phyloP scores from a whole-genome alignment of 2,888 invertebrate species.

The Drosophila borealis region DNA sequence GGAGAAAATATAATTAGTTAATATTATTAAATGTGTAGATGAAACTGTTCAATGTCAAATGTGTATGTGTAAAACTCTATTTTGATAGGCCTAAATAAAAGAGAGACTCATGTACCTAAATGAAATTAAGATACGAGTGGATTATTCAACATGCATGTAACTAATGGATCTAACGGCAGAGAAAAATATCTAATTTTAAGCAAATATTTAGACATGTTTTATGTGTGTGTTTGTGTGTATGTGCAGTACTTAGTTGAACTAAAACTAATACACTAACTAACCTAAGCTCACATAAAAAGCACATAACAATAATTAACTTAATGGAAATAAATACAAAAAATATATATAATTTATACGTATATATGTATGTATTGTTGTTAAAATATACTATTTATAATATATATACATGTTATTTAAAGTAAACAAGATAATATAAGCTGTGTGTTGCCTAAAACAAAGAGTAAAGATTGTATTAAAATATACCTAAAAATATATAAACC shows the following conservation, averaged over 20 bases:
- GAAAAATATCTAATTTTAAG: slow-evolving; percentile 26
- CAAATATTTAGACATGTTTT: slow-evolving; percentile 71
- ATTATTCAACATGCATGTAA: slow-evolving; percentile 17
- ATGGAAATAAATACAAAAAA: slow-evolving; percentile 29
- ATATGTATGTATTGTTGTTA: slow-evolving; percentile 69
- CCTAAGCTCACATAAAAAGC: slow-evolving; percentile 32
- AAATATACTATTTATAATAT: slow-evolving; percentile 34
- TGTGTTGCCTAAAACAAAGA: slow-evolving; percentile 49
- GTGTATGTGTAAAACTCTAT: slow-evolving; percentile 38
- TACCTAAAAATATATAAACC: slow-evolving; percentile 25
- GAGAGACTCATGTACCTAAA: slow-evolving; percentile 82
- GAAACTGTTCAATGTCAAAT: neutral
- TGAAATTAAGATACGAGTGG: slow-evolving; percentile 49
- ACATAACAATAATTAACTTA: slow-evolving; percentile 47
- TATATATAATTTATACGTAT: slow-evolving; percentile 55
- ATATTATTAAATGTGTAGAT: slow-evolving; percentile 17
- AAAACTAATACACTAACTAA: slow-evolving; percentile 27
- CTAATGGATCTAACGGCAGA: slow-evolving; percentile 17
- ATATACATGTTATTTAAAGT: slow-evolving; percentile 47
- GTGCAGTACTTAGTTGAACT: slow-evolving; percentile 37
- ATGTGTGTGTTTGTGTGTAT: slow-evolving; percentile 47
- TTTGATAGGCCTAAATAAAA: slow-evolving; percentile 57
- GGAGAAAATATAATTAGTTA: neutral
- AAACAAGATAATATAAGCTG: slow-evolving; percentile 36
- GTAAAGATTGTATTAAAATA: slow-evolving; percentile 49